Percentiles rank a stretch among this genome's conserved stretches.
Evolutionary conservation across 2,113 vertebrate species (phyloP).

Genomic region (Shinisaurus crocodilurus): DNA sequence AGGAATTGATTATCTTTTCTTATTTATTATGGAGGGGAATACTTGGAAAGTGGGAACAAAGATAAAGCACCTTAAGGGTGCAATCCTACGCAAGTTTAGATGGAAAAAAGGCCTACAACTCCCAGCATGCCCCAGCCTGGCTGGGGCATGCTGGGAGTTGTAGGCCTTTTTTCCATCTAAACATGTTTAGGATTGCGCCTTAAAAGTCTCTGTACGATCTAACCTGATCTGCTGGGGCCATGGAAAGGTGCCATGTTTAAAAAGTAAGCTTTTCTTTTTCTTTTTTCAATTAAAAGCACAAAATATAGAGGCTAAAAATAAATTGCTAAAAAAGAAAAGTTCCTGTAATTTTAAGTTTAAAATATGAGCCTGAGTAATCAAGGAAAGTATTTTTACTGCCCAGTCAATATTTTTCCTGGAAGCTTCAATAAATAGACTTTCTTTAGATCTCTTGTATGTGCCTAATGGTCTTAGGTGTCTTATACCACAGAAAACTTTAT

Average conservation of each 20-base stretch:
- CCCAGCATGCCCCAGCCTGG: too few relatives aligned
- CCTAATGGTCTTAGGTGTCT: conserved; percentile 78
- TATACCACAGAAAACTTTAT: conserved; percentile 80
- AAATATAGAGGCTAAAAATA: conserved; percentile 83
- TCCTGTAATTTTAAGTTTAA: conserved; percentile 84
- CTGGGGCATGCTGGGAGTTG: too few relatives aligned
- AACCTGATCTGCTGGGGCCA: conserved; percentile 59
- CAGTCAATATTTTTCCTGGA: conserved; percentile 89
- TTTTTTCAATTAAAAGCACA: conserved; percentile 43
- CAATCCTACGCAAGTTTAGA: too few relatives aligned
- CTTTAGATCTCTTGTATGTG: conserved; percentile 78
- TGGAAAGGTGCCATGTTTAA: conserved; percentile 66
- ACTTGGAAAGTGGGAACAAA: background rate
- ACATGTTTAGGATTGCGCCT: too few relatives aligned
- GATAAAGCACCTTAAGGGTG: too few relatives aligned
- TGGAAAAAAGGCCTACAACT: too few relatives aligned
- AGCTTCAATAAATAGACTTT: conserved; percentile 76
- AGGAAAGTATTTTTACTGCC: conserved; percentile 86
- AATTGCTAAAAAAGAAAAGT: conserved; percentile 75
- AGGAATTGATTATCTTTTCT: conserved; percentile 46
- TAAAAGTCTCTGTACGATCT: conserved; percentile 41
- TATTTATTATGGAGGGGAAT: conserved; percentile 49
- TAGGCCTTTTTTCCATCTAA: too few relatives aligned
- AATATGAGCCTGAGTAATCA: conserved; percentile 81
- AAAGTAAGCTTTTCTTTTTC: conserved; percentile 68